A percentile compares a stretch with the other conserved stretches of the same genome.
Evolutionary conservation across 2,888 invertebrate species (phyloP).

Genomic region (Drosophila infuscata): DNA sequence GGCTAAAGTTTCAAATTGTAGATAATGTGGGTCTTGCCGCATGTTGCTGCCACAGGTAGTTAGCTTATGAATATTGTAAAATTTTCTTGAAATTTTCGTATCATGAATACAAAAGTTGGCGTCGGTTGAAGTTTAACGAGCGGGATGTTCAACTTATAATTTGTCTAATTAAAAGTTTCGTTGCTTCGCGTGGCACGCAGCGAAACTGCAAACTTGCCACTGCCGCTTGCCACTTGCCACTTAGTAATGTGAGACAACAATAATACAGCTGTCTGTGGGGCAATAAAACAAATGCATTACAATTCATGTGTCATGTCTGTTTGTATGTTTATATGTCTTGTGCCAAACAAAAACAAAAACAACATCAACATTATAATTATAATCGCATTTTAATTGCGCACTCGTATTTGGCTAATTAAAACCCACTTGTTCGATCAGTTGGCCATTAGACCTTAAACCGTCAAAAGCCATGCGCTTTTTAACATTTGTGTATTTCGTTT

Average conservation of each 20-base stretch:
- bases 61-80: constrained; percentile 22
- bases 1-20: constrained; percentile 51
- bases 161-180: constrained; percentile 73
- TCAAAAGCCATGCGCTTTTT: constrained; percentile 3
- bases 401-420: background rate
- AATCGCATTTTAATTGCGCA: constrained; percentile 13
- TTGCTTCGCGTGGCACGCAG: constrained; percentile 39
- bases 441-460: background rate
- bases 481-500: background rate
- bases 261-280: constrained; percentile 18
- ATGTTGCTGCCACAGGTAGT: constrained; percentile 20
- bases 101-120: constrained; percentile 61
- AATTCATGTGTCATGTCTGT: constrained; percentile 15
- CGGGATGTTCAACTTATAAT: constrained; percentile 64
- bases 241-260: constrained; percentile 42
- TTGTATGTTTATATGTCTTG: background rate
- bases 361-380: background rate
- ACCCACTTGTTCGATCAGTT: background rate
- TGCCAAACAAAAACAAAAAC: constrained; percentile 6
- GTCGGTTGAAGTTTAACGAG: constrained; percentile 47
- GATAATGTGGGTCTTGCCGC: constrained; percentile 5
- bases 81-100: constrained; percentile 19
- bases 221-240: constrained; percentile 18
- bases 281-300: constrained; percentile 55
- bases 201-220: constrained; percentile 16